phyloP scores from a whole-genome alignment of 1,140 invertebrate genomes.

The Sminthurides bifidus region DNA sequence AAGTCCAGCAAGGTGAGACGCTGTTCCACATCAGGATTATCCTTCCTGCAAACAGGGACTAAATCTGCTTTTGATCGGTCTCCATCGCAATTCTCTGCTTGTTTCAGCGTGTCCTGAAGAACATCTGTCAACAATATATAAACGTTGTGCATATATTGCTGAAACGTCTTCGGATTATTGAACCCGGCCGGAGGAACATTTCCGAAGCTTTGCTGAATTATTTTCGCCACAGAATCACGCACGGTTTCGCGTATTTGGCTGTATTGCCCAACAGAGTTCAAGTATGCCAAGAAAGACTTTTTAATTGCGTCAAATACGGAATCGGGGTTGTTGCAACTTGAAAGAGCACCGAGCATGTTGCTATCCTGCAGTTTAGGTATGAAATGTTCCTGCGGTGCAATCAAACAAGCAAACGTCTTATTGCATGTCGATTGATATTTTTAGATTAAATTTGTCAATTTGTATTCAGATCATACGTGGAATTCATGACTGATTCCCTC shows the following conservation, averaged over 20 bases:
- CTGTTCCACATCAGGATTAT: no score
- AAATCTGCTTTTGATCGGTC: no score
- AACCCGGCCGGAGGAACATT: constrained; percentile 14
- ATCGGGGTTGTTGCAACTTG: constrained; percentile 1
- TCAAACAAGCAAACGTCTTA: neutral
- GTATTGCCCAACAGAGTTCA: constrained; percentile 22
- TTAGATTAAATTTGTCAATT: neutral
- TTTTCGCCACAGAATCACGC: constrained; percentile 8
- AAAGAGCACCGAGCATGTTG: neutral
- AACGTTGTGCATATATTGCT: constrained; percentile 18
- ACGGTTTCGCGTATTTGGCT: constrained; percentile 16
- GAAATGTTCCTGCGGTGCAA: neutral
- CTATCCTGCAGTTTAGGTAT: no score
- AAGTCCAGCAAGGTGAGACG: no score
- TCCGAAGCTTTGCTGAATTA: constrained; percentile 20
- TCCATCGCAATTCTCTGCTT: neutral
- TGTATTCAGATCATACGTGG: constrained; percentile 9
- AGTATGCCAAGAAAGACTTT: constrained; percentile 22
- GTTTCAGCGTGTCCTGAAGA: constrained; percentile 16
- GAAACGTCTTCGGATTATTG: constrained; percentile 2
- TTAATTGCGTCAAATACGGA: constrained; percentile 17
- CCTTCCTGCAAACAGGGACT: no score
- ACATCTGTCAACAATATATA: constrained; percentile 22
- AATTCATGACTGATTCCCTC: constrained; percentile 17
- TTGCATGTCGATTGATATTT: neutral